Percentiles rank a stretch among this genome's conserved stretches.
Conservation (phyloP, 2,888 invertebrate genomes). For the Tiliacea aurago region DNA sequence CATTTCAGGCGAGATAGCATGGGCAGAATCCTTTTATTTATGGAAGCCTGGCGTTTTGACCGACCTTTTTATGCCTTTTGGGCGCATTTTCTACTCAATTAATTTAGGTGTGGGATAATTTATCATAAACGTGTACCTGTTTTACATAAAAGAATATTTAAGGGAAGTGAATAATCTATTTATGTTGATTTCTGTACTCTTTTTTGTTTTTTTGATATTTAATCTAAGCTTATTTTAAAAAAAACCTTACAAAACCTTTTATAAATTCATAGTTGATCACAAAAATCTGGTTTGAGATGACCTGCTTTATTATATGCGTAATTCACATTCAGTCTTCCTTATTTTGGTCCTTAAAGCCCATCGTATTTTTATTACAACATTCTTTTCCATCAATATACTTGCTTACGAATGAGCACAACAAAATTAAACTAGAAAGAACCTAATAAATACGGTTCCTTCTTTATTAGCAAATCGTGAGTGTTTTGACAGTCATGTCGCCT, state of each 20-base stretch:
- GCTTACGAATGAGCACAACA: constrained; percentile 6
- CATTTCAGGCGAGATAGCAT: constrained; percentile 22
- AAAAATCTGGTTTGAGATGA: not conserved
- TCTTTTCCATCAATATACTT: constrained; percentile 11
- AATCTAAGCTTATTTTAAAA: not conserved
- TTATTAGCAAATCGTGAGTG: constrained; percentile 43
- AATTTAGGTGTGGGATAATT: constrained; percentile 42
- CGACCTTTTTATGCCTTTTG: constrained; percentile 42
- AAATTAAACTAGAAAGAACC: constrained; percentile 25
- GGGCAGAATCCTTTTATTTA: constrained; percentile 20
- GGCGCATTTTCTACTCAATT: constrained; percentile 53
- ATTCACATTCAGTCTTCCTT: not conserved
- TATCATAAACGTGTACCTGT: constrained; percentile 24
- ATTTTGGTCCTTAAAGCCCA: not conserved
- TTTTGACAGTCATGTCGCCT: constrained; percentile 47
- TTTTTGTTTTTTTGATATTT: not conserved
- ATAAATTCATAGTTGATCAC: not conserved
- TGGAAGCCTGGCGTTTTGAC: constrained; percentile 19
- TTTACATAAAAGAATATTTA: constrained; percentile 19
- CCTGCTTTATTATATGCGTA: not conserved
- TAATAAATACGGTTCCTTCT: constrained; percentile 35
- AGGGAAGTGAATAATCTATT: not conserved
- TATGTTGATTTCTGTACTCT: not conserved
- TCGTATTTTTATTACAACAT: not conserved
- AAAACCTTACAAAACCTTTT: not conserved